Conservation (phyloP, 2,797 vertebrate species). For the Neosilurus hyrtlii region DNA sequence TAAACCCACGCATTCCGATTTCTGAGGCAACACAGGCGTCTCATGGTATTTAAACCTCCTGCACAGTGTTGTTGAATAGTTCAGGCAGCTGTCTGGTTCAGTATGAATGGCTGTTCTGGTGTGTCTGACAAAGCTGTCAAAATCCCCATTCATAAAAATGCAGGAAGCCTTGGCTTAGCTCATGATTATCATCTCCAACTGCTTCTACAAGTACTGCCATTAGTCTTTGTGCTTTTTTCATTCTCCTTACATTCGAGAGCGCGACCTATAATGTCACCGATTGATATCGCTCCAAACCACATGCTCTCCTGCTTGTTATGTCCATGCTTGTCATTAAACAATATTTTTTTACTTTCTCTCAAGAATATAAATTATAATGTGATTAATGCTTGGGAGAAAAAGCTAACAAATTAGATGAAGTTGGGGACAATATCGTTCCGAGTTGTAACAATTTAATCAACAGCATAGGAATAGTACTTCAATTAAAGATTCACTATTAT, state of each 20-base stretch:
- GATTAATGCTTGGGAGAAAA: background rate
- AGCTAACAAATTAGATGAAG: background rate
- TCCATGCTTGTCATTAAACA: background rate
- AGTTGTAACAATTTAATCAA: background rate
- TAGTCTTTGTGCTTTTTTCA: background rate
- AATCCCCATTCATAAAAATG: conserved; percentile 52
- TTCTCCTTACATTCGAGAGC: background rate
- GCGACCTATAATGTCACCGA: background rate
- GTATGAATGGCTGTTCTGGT: conserved; percentile 24
- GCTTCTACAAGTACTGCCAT: conserved; percentile 4
- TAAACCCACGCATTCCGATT: conserved; percentile 1
- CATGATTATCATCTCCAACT: conserved; percentile 41
- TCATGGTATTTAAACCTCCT: background rate
- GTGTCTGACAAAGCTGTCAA: conserved; percentile 51
- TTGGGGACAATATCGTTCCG: background rate
- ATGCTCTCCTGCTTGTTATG: background rate
- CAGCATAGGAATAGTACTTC: background rate
- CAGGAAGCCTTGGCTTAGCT: conserved; percentile 35
- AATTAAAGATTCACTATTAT: background rate
- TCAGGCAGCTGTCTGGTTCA: conserved; percentile 20
- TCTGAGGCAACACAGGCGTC: background rate
- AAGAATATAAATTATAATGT: background rate
- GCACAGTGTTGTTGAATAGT: background rate
- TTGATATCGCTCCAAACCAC: conserved; percentile 13
- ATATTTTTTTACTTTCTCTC: background rate